phyloP scores from a whole-genome alignment of 2,113 vertebrate genomes.

The Narcine bancroftii region DNA sequence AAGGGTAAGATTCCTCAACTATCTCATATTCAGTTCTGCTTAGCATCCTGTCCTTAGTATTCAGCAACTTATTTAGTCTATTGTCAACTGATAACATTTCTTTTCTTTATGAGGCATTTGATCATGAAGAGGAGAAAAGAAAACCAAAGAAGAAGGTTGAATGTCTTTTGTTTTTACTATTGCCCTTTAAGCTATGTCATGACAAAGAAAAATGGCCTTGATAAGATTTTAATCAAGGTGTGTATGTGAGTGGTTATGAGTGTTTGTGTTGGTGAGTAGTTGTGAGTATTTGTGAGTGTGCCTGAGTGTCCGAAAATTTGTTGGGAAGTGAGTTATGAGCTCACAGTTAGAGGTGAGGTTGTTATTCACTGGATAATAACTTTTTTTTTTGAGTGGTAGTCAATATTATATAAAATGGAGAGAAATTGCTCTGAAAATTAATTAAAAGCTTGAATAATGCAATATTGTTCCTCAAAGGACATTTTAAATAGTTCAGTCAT shows the following conservation, averaged over 20 bases:
- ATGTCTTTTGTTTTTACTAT: background rate
- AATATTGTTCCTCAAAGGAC: background rate
- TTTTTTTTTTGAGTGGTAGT: background rate
- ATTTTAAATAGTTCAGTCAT: background rate
- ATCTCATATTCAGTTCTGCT: background rate
- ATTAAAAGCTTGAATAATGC: background rate
- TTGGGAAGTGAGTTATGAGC: background rate
- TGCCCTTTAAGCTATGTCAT: background rate
- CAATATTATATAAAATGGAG: background rate
- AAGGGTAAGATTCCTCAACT: too few species aligned
- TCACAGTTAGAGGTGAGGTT: background rate
- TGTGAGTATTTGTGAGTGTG: background rate
- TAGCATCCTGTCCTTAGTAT: background rate
- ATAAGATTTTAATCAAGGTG: background rate
- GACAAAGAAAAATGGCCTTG: background rate
- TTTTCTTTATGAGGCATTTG: background rate
- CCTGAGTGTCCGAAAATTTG: background rate
- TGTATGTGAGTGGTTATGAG: background rate
- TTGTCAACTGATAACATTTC: background rate
- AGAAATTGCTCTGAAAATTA: background rate
- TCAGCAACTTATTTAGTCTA: background rate
- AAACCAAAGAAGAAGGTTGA: background rate
- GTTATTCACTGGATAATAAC: background rate
- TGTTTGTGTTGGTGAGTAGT: background rate
- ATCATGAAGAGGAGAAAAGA: background rate